Percentiles rank a stretch among this genome's conserved stretches.
phyloP scores from a whole-genome alignment of 1,140 invertebrate genomes.

The Prorops nasuta region DNA sequence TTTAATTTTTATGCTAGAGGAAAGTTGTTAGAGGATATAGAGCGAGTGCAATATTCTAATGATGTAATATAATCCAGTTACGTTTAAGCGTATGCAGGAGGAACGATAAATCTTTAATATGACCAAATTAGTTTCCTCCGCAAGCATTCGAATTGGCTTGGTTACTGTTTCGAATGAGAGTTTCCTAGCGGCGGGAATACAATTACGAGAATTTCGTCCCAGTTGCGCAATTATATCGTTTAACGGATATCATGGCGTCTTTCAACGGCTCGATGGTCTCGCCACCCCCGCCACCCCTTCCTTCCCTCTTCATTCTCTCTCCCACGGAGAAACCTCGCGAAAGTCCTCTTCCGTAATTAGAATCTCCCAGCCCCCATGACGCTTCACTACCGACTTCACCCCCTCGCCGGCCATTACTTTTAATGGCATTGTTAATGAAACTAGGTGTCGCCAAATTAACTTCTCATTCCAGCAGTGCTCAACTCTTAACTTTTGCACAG shows the following conservation, averaged over 20 bases:
- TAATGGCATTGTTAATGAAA: slow-evolving; percentile 58
- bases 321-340: too few relatives aligned
- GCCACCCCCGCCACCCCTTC: slow-evolving; percentile 16
- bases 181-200: too few relatives aligned
- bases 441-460: slow-evolving; percentile 57
- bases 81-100: too few relatives aligned
- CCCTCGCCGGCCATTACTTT: slow-evolving; percentile 54
- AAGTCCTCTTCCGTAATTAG: slow-evolving; percentile 47
- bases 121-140: too few relatives aligned
- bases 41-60: too few relatives aligned
- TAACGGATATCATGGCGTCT: slow-evolving; percentile 38
- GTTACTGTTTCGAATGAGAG: too few relatives aligned
- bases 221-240: slow-evolving; percentile 36
- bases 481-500: slow-evolving; percentile 25
- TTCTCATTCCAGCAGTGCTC: slow-evolving; percentile 51
- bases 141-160: too few relatives aligned
- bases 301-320: not conserved
- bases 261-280: slow-evolving; percentile 23
- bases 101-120: too few relatives aligned
- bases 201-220: slow-evolving; percentile 25
- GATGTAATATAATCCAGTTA: too few relatives aligned
- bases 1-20: too few relatives aligned
- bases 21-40: too few relatives aligned
- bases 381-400: slow-evolving; percentile 35
- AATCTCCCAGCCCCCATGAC: slow-evolving; percentile 40